Evolutionary conservation across 2,888 invertebrate genomes (phyloP).

Genomic region (Linhomoeus sp.): DNA sequence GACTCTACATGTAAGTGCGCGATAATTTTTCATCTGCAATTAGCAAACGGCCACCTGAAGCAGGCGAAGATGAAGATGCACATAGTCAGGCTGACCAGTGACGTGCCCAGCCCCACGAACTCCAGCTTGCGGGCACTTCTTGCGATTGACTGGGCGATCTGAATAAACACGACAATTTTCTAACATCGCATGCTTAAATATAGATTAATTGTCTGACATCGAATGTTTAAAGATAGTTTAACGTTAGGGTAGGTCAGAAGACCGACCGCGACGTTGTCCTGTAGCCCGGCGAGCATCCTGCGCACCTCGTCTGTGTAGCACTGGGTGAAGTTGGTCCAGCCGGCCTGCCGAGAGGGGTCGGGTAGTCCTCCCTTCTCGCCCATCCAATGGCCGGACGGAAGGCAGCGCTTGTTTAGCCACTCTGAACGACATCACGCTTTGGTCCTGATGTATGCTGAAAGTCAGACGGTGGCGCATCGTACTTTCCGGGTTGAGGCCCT

Average conservation of each 20-base stretch:
- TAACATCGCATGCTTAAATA: too few relatives aligned
- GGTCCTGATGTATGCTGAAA: too few relatives aligned
- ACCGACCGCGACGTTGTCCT: too few relatives aligned
- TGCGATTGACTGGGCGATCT: slow-evolving; percentile 67
- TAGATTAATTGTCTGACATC: too few relatives aligned
- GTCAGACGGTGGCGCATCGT: too few relatives aligned
- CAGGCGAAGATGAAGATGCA: slow-evolving; percentile 59
- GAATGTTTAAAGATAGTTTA: too few relatives aligned
- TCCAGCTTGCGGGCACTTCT: slow-evolving; percentile 57
- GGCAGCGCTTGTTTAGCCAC: slow-evolving; percentile 16
- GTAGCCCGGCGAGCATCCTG: slow-evolving; percentile 2
- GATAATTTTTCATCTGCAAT: too few relatives aligned
- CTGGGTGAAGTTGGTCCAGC: slow-evolving; percentile 26
- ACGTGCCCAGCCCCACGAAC: slow-evolving; percentile 52
- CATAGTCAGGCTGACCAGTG: slow-evolving; percentile 49
- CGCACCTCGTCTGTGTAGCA: slow-evolving; percentile 22
- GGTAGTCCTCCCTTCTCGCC: slow-evolving; percentile 13
- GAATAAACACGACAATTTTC: too few relatives aligned
- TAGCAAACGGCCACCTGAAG: slow-evolving; percentile 55
- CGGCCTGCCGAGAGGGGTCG: slow-evolving; percentile 10
- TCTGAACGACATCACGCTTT: too few relatives aligned
- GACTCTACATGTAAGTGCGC: too few relatives aligned
- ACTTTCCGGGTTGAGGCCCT: slow-evolving; percentile 45
- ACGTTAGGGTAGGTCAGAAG: too few relatives aligned
- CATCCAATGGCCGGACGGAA: slow-evolving; percentile 20